Conservation (phyloP, 2,888 invertebrate genomes). For the Mesochorus sp. region DNA sequence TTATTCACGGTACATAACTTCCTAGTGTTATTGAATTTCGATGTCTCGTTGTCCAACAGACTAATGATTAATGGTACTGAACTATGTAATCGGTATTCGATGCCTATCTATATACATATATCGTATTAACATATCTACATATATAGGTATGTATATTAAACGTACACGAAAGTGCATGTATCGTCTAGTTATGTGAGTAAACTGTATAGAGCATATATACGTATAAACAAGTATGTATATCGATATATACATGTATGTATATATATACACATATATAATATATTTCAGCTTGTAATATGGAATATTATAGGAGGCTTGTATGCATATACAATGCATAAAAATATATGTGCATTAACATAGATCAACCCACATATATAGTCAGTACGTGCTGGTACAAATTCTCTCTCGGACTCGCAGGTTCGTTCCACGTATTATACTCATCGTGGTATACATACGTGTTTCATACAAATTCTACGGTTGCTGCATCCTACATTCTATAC, state of each 20-base stretch:
- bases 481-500: slow-evolving; percentile 15
- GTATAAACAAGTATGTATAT: not conserved
- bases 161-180: slow-evolving; percentile 17
- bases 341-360: slow-evolving; percentile 8
- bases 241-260: slow-evolving; percentile 15
- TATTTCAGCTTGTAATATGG: too few relatives aligned
- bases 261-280: not conserved
- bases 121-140: not conserved
- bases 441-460: slow-evolving; percentile 25
- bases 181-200: not conserved
- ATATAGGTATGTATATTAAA: not conserved
- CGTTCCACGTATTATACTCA: slow-evolving; percentile 37
- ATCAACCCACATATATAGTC: slow-evolving; percentile 19
- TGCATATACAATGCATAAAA: slow-evolving; percentile 3
- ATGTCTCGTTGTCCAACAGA: slow-evolving; percentile 16
- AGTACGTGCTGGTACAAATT: slow-evolving; percentile 33
- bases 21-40: slow-evolving; percentile 40
- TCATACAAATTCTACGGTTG: slow-evolving; percentile 36
- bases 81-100: not conserved
- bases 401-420: slow-evolving; percentile 31
- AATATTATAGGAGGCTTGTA: too few relatives aligned
- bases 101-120: not conserved
- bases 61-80: slow-evolving; percentile 31
- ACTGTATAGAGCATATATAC: not conserved
- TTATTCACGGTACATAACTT: slow-evolving; percentile 26